phyloP scores from a whole-genome alignment of 2,888 invertebrate genomes.

The Agrypnus murinus region DNA sequence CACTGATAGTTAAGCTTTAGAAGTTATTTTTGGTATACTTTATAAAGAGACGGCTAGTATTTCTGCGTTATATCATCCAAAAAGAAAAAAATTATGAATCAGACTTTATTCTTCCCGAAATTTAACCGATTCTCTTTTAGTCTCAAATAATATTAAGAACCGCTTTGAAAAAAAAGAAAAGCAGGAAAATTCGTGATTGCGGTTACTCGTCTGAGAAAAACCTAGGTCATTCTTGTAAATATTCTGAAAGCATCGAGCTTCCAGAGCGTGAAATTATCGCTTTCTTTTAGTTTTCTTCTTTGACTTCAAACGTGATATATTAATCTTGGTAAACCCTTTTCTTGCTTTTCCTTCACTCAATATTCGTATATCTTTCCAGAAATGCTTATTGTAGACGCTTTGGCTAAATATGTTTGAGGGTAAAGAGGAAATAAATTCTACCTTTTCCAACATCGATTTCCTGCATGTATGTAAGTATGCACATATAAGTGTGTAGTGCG shows the following conservation, averaged over 20 bases:
- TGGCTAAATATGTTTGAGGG: not conserved
- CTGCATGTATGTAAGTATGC: not conserved
- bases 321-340: constrained; percentile 19
- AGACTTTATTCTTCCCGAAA: too few species aligned
- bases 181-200: not conserved
- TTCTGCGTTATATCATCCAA: too few species aligned
- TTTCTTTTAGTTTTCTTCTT: constrained; percentile 21
- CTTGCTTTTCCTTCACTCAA: constrained; percentile 20
- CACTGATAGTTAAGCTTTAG: not conserved
- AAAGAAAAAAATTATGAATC: too few species aligned
- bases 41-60: too few species aligned
- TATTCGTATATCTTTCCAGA: constrained; percentile 9
- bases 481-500: not conserved
- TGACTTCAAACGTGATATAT: constrained; percentile 19
- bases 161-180: too few species aligned
- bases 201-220: not conserved
- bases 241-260: constrained; percentile 26
- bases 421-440: not conserved
- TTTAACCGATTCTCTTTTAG: too few species aligned
- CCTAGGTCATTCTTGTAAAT: constrained; percentile 2
- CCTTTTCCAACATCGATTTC: not conserved
- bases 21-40: not conserved
- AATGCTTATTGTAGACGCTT: constrained; percentile 13
- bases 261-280: constrained; percentile 29
- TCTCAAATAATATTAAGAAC: too few species aligned